phyloP scores from a whole-genome alignment of 2,888 invertebrate genomes.

The Leptopilina syphax region DNA sequence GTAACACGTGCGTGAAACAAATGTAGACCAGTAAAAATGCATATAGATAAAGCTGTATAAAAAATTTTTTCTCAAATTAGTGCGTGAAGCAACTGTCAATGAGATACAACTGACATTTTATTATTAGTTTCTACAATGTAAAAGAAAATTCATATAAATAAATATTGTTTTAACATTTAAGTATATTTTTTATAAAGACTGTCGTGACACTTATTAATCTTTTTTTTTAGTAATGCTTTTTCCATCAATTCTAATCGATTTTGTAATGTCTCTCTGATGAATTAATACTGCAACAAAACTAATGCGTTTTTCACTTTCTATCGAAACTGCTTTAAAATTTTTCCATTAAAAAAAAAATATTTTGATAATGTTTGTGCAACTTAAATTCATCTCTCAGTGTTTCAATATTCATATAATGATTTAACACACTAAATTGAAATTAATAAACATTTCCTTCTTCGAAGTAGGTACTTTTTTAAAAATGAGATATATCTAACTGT shows the following conservation, averaged over 20 bases:
- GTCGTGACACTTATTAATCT: constrained; percentile 55
- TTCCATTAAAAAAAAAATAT: neutral
- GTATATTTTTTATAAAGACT: constrained; percentile 68
- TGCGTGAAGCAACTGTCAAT: constrained; percentile 11
- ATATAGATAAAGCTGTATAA: neutral
- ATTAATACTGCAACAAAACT: constrained; percentile 15
- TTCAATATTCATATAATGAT: neutral
- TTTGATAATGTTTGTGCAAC: neutral
- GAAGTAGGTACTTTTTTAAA: neutral
- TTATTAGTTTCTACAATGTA: constrained; percentile 39
- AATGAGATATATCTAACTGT: constrained; percentile 41
- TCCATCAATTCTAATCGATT: neutral
- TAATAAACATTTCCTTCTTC: neutral
- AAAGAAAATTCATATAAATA: constrained; percentile 62
- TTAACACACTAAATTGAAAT: neutral
- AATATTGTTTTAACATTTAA: constrained; percentile 67
- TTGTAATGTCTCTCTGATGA: neutral
- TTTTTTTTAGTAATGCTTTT: neutral
- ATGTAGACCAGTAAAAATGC: too few relatives aligned
- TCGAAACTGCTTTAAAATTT: neutral
- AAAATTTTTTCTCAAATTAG: constrained; percentile 36
- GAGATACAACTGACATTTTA: constrained; percentile 17
- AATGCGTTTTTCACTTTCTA: neutral
- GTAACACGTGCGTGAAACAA: too few relatives aligned
- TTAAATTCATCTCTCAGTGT: neutral